Percentiles rank a stretch among this genome's conserved stretches.
phyloP scores from a whole-genome alignment of 2,888 invertebrate species.

The Meliscaeva auricollis region DNA sequence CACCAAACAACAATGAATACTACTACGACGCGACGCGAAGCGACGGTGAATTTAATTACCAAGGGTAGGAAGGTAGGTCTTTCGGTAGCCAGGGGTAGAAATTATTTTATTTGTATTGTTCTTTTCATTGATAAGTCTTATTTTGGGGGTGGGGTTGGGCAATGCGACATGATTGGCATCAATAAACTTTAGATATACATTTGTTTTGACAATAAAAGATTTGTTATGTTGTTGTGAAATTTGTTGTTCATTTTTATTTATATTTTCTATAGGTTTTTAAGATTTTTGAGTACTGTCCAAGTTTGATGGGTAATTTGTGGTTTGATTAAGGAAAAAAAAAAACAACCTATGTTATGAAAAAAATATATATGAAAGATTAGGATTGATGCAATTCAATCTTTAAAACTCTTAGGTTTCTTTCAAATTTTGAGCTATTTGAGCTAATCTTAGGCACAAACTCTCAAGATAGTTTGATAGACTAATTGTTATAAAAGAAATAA shows the following conservation, averaged over 20 bases:
- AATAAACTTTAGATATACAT: neutral
- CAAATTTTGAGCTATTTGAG: too few species aligned
- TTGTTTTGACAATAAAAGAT: conserved; percentile 5
- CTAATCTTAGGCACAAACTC: too few species aligned
- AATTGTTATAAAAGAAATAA: too few species aligned
- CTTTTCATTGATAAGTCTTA: conserved; percentile 24
- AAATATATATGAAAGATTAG: too few species aligned
- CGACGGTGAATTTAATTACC: conserved; percentile 22
- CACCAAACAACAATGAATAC: neutral
- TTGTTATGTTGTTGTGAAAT: neutral
- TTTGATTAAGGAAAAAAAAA: neutral
- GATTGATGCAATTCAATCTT: too few species aligned
- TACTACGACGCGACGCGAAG: too few species aligned
- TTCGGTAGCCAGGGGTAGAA: neutral
- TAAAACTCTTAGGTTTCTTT: too few species aligned
- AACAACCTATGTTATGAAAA: neutral
- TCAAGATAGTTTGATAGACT: too few species aligned
- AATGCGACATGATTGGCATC: conserved; percentile 9
- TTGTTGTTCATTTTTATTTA: neutral
- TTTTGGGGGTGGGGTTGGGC: neutral
- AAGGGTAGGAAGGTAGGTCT: neutral
- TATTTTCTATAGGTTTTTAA: conserved; percentile 2
- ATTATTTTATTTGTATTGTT: neutral
- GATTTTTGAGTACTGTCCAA: neutral
- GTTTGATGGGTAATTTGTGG: neutral